Percentiles rank a stretch among this genome's conserved stretches.
Evolutionary conservation across 2,888 invertebrate species (phyloP).

Genomic region (Venustoraphidia nigricollis): DNA sequence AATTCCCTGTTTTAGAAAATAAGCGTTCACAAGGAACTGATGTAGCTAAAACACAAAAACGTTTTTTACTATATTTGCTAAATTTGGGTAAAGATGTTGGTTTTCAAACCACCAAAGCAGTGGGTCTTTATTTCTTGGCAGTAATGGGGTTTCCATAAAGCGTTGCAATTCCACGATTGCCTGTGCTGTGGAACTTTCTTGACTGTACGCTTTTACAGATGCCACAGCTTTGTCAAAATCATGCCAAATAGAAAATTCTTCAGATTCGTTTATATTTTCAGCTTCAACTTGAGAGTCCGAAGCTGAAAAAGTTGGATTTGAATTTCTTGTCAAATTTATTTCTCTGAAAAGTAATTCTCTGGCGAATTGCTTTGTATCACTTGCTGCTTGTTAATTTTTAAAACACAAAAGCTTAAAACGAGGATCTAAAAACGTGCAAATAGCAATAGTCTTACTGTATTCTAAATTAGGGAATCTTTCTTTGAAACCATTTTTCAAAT

Average conservation of each 20-base stretch:
- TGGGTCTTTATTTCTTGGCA: neutral
- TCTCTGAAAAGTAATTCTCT: no score
- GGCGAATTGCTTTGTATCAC: no score
- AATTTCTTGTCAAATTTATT: neutral
- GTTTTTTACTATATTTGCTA: neutral
- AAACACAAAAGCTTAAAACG: no score
- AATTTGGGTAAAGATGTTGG: no score
- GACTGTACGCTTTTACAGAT: neutral
- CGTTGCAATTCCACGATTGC: neutral
- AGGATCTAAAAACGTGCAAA: neutral
- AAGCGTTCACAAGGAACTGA: slow-evolving; percentile 3
- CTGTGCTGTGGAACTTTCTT: neutral
- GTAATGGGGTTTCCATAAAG: neutral
- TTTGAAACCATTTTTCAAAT: no score
- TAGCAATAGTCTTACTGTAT: neutral
- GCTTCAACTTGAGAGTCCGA: neutral
- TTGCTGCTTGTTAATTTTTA: no score
- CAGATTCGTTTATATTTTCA: neutral
- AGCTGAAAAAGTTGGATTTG: slow-evolving; percentile 3
- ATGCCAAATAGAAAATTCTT: neutral
- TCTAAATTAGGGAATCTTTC: neutral
- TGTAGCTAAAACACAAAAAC: neutral
- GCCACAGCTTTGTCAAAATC: neutral
- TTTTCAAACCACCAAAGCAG: neutral
- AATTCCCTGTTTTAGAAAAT: slow-evolving; percentile 2